phyloP scores from a whole-genome alignment of 1,140 invertebrate genomes.

The Drosophila prosaltans region DNA sequence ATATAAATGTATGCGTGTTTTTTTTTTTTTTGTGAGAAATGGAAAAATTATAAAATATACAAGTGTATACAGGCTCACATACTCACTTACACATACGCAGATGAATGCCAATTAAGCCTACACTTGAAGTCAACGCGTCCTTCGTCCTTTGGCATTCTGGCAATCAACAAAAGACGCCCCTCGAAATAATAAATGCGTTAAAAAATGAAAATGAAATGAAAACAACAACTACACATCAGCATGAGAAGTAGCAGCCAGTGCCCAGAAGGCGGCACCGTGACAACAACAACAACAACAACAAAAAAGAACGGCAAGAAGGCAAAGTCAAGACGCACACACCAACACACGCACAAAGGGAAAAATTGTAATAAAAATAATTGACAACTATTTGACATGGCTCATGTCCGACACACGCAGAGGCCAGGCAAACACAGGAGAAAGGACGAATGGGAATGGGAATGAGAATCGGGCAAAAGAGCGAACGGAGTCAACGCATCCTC shows the following conservation, averaged over 20 bases:
- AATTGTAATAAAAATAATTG: constrained; percentile 82
- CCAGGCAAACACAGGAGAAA: constrained; percentile 33
- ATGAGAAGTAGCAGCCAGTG: not conserved
- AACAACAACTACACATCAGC: not conserved
- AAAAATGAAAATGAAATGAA: constrained; percentile 37
- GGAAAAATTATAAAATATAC: constrained; percentile 74
- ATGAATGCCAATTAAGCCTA: constrained; percentile 78
- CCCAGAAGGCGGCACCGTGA: constrained; percentile 28
- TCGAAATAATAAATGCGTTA: constrained; percentile 74
- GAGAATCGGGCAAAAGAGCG: not conserved
- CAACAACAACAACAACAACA: not conserved
- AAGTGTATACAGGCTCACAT: constrained; percentile 20
- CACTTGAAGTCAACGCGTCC: constrained; percentile 60
- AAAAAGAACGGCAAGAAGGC: not conserved
- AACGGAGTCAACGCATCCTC: not conserved
- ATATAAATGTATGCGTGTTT: constrained; percentile 42
- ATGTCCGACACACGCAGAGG: constrained; percentile 72
- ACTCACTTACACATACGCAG: constrained; percentile 17
- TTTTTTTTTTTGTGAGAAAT: constrained; percentile 47
- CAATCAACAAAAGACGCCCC: constrained; percentile 76
- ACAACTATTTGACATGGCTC: constrained; percentile 82
- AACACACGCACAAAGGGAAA: constrained; percentile 37
- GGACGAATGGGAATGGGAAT: not conserved
- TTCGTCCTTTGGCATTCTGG: constrained; percentile 25
- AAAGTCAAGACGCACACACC: constrained; percentile 30